Evolutionary conservation across 2,888 invertebrate species (phyloP), one percentile per base, ranked within the genome.

Genomic region (Hyposoter dolosus): DNA sequence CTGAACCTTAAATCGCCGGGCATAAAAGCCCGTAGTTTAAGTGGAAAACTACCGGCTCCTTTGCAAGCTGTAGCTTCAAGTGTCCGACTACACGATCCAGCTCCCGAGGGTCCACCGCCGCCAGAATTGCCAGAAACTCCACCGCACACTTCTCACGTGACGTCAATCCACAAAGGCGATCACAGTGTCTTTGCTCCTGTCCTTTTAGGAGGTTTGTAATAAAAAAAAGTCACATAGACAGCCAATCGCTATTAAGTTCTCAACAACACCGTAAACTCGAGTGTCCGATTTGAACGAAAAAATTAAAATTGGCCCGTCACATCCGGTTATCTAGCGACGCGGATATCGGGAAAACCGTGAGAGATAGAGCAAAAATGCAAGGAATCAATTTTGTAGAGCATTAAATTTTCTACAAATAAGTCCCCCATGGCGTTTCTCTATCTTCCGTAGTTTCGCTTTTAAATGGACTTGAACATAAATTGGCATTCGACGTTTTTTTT

Each of bases 1-100:
- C 95, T 98, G 91, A 96, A 97, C 78, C 95, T 98, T 89, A 99
- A 99, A 95, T 98, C 97, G 50, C 98, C 98, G 0, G 98, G 98
- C 6, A 98, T 98, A 90, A 99, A 99, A 94, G 96, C 97, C 68
- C 95, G 96, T 88, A 94, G 94, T 88, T 92, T 95, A 82, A 94
- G 95, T 60, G 94, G 94, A 63, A 94, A 94, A 82, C 93, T 95
- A 79, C 95, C 95, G 56, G 94, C 94, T 17, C 95, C 95, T 1
- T 90, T 95, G 75, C 94, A 94, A 89, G 94, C 95, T 88, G 94
- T 95, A 88, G 94, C 94, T 71, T 93, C 94, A 19, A 92, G 93
- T 80, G 93, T 94, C 66, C 88, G 92, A 80, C 90, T 93, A 72
- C 94, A 92, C 90, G 94, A 92, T 90, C 92, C 91, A 86, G 92